These are phyloP conservation scores for Julus scanicus DNA, from an alignment of 2,888 invertebrate species.

Conservation along the genomic window DNA sequence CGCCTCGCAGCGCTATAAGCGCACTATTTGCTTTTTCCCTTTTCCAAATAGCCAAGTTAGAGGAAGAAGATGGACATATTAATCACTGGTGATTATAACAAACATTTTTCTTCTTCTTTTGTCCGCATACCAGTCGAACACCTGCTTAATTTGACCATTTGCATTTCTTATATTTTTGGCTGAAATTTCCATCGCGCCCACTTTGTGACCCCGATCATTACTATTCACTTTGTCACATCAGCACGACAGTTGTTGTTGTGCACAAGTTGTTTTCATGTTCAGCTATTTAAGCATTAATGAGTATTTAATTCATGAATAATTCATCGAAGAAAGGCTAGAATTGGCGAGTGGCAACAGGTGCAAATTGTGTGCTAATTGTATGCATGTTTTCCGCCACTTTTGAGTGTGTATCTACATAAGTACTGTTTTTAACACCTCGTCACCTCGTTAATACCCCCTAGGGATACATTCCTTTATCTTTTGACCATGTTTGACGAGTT, in stretches of 20 bases:
- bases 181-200: background rate
- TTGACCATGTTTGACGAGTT: background rate
- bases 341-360: background rate
- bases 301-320: background rate
- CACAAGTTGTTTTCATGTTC: background rate
- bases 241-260: background rate
- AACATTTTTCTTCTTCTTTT: background rate
- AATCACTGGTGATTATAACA: too few relatives aligned
- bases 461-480: background rate
- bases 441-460: background rate
- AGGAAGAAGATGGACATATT: too few relatives aligned
- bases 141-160: background rate
- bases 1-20: background rate
- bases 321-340: background rate
- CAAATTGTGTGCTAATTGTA: background rate
- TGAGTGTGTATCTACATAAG: background rate
- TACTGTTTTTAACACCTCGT: background rate
- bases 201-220: background rate
- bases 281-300: background rate
- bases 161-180: background rate
- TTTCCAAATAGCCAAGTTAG: too few relatives aligned
- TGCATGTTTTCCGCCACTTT: background rate
- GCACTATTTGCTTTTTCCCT: too few relatives aligned
- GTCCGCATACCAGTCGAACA: background rate
- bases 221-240: background rate